Evolutionary conservation across 2,113 vertebrate species (phyloP).

Genomic region (Seriola aureovittata): DNA sequence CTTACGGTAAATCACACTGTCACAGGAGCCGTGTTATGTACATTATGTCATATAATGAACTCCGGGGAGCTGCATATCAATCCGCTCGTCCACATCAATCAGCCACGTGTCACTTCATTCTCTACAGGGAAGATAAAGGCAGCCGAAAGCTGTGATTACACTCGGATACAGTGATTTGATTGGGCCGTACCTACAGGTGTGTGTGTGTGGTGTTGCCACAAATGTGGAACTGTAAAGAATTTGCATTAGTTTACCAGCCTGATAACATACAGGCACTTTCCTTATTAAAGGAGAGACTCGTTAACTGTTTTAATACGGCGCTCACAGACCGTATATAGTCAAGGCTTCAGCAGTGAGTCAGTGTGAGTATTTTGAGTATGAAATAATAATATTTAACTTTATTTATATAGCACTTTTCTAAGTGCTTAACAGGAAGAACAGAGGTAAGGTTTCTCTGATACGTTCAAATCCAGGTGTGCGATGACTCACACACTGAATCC

Average conservation of each 20-base stretch:
- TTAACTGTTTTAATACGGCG: no score
- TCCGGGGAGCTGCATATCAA: background rate
- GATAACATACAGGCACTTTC: background rate
- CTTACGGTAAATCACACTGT: conserved; percentile 1
- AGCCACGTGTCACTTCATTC: background rate
- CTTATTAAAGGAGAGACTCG: background rate
- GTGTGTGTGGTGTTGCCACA: background rate
- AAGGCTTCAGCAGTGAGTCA: no score
- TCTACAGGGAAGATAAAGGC: background rate
- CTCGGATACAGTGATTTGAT: background rate
- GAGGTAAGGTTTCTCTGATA: no score
- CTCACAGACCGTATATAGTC: background rate
- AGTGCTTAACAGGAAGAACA: no score
- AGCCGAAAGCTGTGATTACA: background rate
- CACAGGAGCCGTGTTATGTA: background rate
- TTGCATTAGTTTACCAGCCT: background rate
- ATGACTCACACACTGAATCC: no score
- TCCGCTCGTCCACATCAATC: background rate
- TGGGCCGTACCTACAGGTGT: background rate
- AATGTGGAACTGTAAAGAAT: background rate
- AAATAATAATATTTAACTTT: no score
- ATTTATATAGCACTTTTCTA: no score
- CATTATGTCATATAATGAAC: background rate
- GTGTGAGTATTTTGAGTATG: no score
- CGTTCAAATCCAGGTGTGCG: no score